Conservation (phyloP, 2,888 invertebrate genomes). For the Ephialtes manifestator region DNA sequence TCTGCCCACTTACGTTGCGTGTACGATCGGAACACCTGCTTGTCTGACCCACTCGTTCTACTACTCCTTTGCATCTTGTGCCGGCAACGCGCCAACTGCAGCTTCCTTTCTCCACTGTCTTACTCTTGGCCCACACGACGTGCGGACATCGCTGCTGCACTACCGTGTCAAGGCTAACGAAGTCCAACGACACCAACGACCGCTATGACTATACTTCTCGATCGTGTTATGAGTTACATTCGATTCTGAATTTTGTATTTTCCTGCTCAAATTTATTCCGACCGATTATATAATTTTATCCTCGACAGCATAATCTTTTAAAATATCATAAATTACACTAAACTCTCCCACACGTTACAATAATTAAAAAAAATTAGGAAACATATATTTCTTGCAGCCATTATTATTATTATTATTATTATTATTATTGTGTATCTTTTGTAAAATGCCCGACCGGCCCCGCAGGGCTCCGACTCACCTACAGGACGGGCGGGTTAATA, state of each 20-base stretch:
- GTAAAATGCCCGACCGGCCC: no score
- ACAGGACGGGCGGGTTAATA: no score
- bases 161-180: conserved; percentile 10
- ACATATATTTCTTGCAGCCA: no score
- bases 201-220: neutral
- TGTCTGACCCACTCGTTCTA: conserved; percentile 46
- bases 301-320: no score
- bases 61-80: conserved; percentile 53
- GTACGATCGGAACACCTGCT: conserved; percentile 44
- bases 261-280: neutral
- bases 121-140: neutral
- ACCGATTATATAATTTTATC: neutral
- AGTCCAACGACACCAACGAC: conserved; percentile 13
- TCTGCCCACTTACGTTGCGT: conserved; percentile 1
- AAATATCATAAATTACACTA: no score
- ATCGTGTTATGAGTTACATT: neutral
- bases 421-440: no score
- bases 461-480: no score
- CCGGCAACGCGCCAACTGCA: conserved; percentile 23
- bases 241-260: neutral
- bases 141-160: neutral
- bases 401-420: no score
- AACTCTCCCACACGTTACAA: no score
- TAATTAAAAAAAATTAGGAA: no score
- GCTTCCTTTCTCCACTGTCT: conserved; percentile 30